Evolutionary conservation across 2,113 vertebrate species (phyloP), one percentile per base, ranked within the genome.

Genomic region (Seriola quinqueradiata): DNA sequence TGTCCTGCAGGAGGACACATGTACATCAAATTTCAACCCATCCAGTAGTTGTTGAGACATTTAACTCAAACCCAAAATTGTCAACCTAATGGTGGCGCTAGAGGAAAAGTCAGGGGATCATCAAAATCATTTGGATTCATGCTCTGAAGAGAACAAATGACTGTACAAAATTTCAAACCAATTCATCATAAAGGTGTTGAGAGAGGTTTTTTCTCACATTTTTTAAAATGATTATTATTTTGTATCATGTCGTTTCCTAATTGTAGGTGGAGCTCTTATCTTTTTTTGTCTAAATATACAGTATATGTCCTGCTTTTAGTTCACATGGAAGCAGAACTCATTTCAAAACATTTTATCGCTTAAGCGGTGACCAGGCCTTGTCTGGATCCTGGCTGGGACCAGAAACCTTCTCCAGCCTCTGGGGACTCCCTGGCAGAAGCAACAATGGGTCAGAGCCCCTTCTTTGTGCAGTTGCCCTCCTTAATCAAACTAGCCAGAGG

Each of bases 401-500:
- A 87, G 70, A 80, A 75, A 74, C 90, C 85, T 84, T 79, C 79
- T 85, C 36, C 67, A 71, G 88, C 87, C 94, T 84, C 92, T 65
- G 64, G 91, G 90, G 91, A 92, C 76, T 83, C 90, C 81, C 87
- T 81, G 82, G 91, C 88, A 92, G 93, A 96, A 92, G 92, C 94
- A 95, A 90, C 93, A 93, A 92, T 91, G 91, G 95, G 95, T 96
- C 95, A 94, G 77, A 84, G 85, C 87, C 77, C 84, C 81, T 81
- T 86, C 91, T 90, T 93, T 93, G 89, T 93, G 83, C 76, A 57
- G 69, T 82, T 83, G 87, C 89, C 91, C 93, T 89, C 90, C 94
- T 93, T 95, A 96, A 96, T 96, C 94, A 95, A 94, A 92, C 92
- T 93, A 93, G 90, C 93, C 96, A 87, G 88, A 96, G 96, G 95